phyloP scores from a whole-genome alignment of 92 coral and sea anemone species.

The Heteractis magnifica region DNA sequence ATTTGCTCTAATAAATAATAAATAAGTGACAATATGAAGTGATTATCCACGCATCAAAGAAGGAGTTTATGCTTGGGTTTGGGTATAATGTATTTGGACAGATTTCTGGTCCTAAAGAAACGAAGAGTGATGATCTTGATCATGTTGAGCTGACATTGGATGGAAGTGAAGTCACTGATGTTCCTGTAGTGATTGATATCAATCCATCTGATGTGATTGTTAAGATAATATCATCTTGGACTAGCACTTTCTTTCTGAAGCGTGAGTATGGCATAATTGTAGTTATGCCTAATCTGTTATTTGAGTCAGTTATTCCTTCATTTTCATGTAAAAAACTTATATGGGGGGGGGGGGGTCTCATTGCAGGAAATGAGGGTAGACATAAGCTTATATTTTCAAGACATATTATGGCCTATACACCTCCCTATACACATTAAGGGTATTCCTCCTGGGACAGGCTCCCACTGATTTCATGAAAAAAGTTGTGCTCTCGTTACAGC shows the following conservation, averaged over 20 bases:
- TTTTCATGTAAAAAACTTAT: too few species aligned
- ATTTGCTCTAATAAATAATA: too few species aligned
- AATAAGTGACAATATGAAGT: background rate
- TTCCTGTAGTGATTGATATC: slow-evolving; percentile 6
- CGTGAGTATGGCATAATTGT: slow-evolving; percentile 10
- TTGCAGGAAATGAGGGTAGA: too few species aligned
- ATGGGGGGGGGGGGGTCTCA: too few species aligned
- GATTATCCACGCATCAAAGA: background rate
- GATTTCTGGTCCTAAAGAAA: background rate
- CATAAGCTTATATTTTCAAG: too few species aligned
- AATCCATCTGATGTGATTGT: background rate
- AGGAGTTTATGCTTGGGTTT: slow-evolving; percentile 42
- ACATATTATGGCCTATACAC: too few species aligned
- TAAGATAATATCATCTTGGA: slow-evolving; percentile 43
- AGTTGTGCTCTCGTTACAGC: too few species aligned
- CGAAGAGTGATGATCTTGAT: background rate
- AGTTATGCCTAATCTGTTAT: background rate
- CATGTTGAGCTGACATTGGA: background rate
- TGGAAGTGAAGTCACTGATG: slow-evolving; percentile 7
- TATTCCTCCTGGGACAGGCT: too few species aligned
- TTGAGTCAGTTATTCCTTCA: background rate
- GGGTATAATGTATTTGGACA: slow-evolving; percentile 64
- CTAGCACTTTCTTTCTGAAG: slow-evolving; percentile 42
- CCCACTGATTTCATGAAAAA: too few species aligned
- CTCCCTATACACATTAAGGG: too few species aligned